Base-by-base conservation (phyloP, 1,140 invertebrate species). In the Solenopsis invicta region DNA sequence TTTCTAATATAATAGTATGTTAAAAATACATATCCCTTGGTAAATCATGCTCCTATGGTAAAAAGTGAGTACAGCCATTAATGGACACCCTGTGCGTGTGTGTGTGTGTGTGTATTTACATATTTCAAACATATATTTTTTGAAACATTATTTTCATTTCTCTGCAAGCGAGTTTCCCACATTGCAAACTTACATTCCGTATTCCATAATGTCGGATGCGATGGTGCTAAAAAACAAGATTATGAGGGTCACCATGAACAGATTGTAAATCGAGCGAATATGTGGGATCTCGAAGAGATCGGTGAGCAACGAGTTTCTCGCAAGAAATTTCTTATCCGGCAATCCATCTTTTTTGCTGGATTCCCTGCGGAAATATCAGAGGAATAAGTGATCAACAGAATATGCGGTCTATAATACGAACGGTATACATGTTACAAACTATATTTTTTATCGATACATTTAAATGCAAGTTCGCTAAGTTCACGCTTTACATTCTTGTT, bases 251-350 rank as follows among this genome's bases (percentile, higher is more conserved):
- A 97, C 97, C n/a, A 97, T 96, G 94, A 98, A 98, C 72, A 98
- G 97, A 94, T 99, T 97, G 93, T 98, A 98, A 78, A 99, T 97
- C 0, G 98, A 97, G 91, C 96, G 96, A 85, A 98, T 97, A 94
- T 99, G 98, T 78, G 97, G 96, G 78, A 97, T 97, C 93, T 98
- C 96, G 89, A 98, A 96, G 45, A 99, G 95, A 48, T 98, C 97
- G 2, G 98, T 98, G 82, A 98, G 94, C 21, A 97, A 94, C 0
- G 98, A 98, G 91, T 97, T 96, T 76, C 98, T 95, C 16, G 95
- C 90, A 6, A 96, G 91, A 93, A 98, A 98, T 74, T 97, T 96
- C 93, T 97, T 97, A 34, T 97, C 96, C 41, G 96, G 96, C 2
- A 94, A 61, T n/a, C 5, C 67, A 6, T 91, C 88, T 41, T 88